Conservation (phyloP, 2,113 vertebrate species). For the Chaetorhynchus papuensis region DNA sequence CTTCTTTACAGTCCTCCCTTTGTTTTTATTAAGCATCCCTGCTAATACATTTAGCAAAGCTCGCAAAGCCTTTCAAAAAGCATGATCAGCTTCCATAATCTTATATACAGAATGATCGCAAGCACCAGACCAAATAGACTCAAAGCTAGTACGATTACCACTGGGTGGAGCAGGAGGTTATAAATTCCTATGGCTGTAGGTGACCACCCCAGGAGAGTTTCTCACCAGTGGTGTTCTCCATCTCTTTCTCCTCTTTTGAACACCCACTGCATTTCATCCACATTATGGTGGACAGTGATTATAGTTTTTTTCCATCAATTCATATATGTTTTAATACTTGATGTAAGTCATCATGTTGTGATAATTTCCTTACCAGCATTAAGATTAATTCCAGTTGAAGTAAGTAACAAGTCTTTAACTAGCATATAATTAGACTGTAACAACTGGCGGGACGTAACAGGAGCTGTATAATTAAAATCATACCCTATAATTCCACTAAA, state of each 20-base stretch:
- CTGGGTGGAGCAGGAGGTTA: constrained; percentile 3
- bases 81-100: not conserved
- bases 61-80: not conserved
- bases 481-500: not conserved
- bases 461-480: constrained; percentile 8
- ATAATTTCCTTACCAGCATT: not conserved
- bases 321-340: not conserved
- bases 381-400: not conserved
- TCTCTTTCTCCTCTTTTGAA: not conserved
- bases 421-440: not conserved
- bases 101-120: not conserved
- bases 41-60: not conserved
- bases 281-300: not conserved
- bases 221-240: not conserved
- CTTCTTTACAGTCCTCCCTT: not conserved
- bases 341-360: not conserved
- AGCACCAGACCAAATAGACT: not conserved
- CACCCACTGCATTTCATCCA: not conserved
- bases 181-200: not conserved
- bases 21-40: not conserved
- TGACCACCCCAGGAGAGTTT: not conserved
- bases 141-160: not conserved
- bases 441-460: not conserved
- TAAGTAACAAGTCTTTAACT: not conserved
- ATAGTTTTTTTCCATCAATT: not conserved